Evolutionary conservation across 2,888 invertebrate genomes (phyloP).

Genomic region (Drosophila monieri): DNA sequence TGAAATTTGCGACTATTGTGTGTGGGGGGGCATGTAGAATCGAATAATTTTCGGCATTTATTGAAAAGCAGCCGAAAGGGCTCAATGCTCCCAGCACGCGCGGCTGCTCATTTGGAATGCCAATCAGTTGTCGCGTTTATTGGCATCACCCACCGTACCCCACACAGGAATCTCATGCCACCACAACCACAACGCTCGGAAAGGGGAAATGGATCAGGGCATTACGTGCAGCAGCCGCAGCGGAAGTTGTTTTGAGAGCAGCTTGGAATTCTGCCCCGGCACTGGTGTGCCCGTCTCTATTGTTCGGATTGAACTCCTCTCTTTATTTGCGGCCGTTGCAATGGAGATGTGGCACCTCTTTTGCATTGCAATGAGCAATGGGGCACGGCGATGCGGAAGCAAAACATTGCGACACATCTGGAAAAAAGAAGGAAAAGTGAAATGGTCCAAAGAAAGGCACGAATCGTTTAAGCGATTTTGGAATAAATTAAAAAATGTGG

Average conservation of each 20-base stretch:
- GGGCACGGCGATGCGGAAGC: constrained; percentile 41
- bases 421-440: neutral
- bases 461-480: constrained; percentile 21
- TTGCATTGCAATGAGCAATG: constrained; percentile 65
- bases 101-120: constrained; percentile 67
- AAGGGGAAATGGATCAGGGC: constrained; percentile 30
- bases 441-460: constrained; percentile 31
- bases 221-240: constrained; percentile 40
- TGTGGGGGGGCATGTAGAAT: constrained; percentile 37
- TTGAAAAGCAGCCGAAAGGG: constrained; percentile 31
- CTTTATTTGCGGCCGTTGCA: constrained; percentile 30
- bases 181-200: constrained; percentile 9
- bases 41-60: constrained; percentile 62
- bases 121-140: constrained; percentile 68
- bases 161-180: constrained; percentile 5
- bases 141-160: constrained; percentile 42
- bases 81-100: constrained; percentile 47
- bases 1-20: constrained; percentile 12
- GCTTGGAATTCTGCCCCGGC: constrained; percentile 36
- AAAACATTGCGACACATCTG: constrained; percentile 34
- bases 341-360: constrained; percentile 51
- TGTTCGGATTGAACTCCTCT: constrained; percentile 52
- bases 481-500: constrained; percentile 25
- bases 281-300: constrained; percentile 30
- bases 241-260: constrained; percentile 60